These are phyloP conservation scores for Irena cyanogastra DNA, from an alignment of 2,113 vertebrate species.

Conservation along the genomic window DNA sequence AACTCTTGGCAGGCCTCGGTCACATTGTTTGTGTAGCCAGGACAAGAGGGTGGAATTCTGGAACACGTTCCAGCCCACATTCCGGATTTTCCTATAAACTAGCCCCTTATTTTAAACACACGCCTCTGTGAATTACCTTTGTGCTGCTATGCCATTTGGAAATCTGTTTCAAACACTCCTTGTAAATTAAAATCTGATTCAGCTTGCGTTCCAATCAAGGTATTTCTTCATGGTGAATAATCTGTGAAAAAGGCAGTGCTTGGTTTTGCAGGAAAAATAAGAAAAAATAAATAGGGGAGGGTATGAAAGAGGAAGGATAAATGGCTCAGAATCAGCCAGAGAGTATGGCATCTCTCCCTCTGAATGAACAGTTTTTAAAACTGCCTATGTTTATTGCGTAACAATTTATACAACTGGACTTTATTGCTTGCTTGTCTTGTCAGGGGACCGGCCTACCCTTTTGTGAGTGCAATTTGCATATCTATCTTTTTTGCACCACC, in stretches of 20 bases:
- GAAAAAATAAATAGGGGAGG: neutral
- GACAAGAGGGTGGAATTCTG: constrained; percentile 65
- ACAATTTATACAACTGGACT: neutral
- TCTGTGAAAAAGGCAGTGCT: neutral
- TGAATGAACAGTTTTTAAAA: neutral
- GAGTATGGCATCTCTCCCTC: neutral
- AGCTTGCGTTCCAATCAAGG: neutral
- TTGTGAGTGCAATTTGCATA: neutral
- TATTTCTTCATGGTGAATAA: constrained; percentile 33
- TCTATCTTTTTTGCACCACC: neutral
- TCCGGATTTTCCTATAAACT: constrained; percentile 63
- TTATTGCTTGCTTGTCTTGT: neutral
- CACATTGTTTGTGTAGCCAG: constrained; percentile 64
- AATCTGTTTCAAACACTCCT: constrained; percentile 30
- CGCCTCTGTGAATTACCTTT: constrained; percentile 50
- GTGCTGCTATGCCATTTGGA: constrained; percentile 49
- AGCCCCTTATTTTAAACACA: constrained; percentile 59
- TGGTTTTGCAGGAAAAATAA: neutral
- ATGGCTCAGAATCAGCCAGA: neutral
- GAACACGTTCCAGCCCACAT: constrained; percentile 57
- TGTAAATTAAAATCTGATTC: constrained; percentile 37
- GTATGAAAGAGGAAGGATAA: neutral
- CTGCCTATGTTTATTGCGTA: neutral
- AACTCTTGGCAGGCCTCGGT: constrained; percentile 52
- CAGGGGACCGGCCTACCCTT: neutral